Evolutionary conservation across 37 sponge, comb jelly and placozoan species (phyloP), one percentile per base, ranked within the genome.

Genomic region (Aplysina aerophoba): DNA sequence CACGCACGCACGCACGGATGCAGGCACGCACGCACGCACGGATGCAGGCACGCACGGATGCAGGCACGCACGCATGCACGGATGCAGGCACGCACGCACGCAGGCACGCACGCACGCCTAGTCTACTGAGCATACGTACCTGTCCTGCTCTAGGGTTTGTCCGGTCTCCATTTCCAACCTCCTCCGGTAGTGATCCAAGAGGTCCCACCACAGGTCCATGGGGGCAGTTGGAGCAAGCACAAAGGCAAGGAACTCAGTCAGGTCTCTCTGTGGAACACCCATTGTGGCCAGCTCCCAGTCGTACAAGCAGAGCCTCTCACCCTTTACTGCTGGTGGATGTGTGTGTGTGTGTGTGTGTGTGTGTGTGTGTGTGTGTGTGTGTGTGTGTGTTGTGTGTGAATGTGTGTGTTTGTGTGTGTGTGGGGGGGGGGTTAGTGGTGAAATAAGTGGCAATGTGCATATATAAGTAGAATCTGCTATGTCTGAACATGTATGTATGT

Each of bases 281-380:
- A 90, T 38, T 21, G 80, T 77, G 54, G 89, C 89, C 80, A 94
- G 81, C 73, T 94, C 94, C 94, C 94, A 94, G 87, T 94, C 94
- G 58, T 94, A 94, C 22, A 88, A 35, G 55, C 94, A 94, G 67
- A 90, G 37, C 12, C 78, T 39, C 21, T 75, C 25, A 25, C 53
- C n/a, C 22, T 50, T 54, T 44, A 24, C 78, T 11, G 35, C 33
- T 69, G 71, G 35, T 4, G 11, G n/a, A 13, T 22, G 63, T 44
- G 50, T n/a, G n/a, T n/a, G n/a, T n/a, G n/a, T n/a, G n/a, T n/a
- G n/a, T n/a, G n/a, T n/a, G n/a, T n/a, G n/a, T n/a, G n/a, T n/a
- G n/a, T n/a, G n/a, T n/a, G n/a, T n/a, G n/a, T n/a, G n/a, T n/a
- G n/a, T n/a, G n/a, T n/a, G n/a, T n/a, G n/a, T n/a, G n/a, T n/a